Conservation (phyloP, 2,888 invertebrate genomes). For the Oeneis ivallda region DNA sequence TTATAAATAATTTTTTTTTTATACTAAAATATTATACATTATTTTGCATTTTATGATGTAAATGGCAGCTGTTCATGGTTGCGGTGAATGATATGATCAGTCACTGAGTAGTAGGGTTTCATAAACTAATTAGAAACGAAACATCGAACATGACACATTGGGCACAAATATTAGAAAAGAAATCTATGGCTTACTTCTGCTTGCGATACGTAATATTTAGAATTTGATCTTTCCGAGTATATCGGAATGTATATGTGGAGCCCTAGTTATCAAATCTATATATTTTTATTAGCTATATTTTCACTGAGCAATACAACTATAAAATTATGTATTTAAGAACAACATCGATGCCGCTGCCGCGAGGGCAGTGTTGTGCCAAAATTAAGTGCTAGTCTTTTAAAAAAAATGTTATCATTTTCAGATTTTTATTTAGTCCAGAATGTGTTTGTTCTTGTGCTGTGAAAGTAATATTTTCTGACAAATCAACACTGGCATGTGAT, state of each 20-base stretch:
- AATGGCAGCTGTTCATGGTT: slow-evolving; percentile 77
- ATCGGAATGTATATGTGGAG: slow-evolving; percentile 60
- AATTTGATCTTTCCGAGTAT: slow-evolving; percentile 55
- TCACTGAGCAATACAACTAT: slow-evolving; percentile 61
- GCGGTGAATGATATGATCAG: slow-evolving; percentile 66
- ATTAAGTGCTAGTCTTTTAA: slow-evolving; percentile 80
- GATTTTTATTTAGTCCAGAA: slow-evolving; percentile 81
- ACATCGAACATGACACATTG: slow-evolving; percentile 82
- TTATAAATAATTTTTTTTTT: slow-evolving; percentile 64
- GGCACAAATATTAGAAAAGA: slow-evolving; percentile 74
- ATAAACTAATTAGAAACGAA: slow-evolving; percentile 73
- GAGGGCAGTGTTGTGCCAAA: slow-evolving; percentile 77
- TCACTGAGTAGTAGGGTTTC: slow-evolving; percentile 72
- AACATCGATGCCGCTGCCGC: slow-evolving; percentile 74
- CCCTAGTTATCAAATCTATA: slow-evolving; percentile 54
- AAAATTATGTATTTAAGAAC: slow-evolving; percentile 62
- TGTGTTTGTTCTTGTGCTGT: slow-evolving; percentile 80
- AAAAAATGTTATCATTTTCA: slow-evolving; percentile 79
- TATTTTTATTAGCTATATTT: slow-evolving; percentile 50
- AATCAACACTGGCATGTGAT: slow-evolving; percentile 72
- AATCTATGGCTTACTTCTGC: slow-evolving; percentile 65
- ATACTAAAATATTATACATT: slow-evolving; percentile 75
- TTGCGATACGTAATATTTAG: slow-evolving; percentile 60
- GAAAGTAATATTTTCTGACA: slow-evolving; percentile 71
- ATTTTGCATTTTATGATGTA: slow-evolving; percentile 79